Percentiles rank a stretch among this genome's conserved stretches.
Conservation (phyloP, 2,888 invertebrate species). For the Tholera decimalis region DNA sequence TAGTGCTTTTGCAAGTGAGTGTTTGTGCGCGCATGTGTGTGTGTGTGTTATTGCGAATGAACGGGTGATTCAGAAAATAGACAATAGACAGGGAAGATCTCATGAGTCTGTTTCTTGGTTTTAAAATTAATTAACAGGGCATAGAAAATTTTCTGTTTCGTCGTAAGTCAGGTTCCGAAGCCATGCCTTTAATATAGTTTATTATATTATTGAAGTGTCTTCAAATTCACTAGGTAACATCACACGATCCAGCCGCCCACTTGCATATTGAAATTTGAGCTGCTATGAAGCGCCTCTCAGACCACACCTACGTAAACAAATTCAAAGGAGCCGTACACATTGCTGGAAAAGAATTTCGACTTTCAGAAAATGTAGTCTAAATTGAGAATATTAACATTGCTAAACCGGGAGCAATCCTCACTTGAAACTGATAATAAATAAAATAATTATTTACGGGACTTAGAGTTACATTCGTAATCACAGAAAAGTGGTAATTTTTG, state of each 20-base stretch:
- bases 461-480: not conserved
- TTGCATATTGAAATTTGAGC: slow-evolving; percentile 58
- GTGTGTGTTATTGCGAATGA: too few relatives aligned
- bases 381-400: slow-evolving; percentile 23
- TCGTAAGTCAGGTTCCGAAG: too few relatives aligned
- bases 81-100: too few relatives aligned
- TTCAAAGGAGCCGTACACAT: slow-evolving; percentile 45
- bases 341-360: slow-evolving; percentile 18
- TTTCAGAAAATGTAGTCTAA: slow-evolving; percentile 19
- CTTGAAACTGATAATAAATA: not conserved
- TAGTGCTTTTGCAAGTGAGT: too few relatives aligned
- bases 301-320: slow-evolving; percentile 53
- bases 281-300: slow-evolving; percentile 22
- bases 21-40: too few relatives aligned
- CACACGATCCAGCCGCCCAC: slow-evolving; percentile 43
- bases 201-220: slow-evolving; percentile 38
- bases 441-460: not conserved
- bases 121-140: too few relatives aligned
- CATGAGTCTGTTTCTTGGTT: too few relatives aligned
- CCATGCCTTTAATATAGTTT: too few relatives aligned
- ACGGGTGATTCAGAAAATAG: too few relatives aligned
- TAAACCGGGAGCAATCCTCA: slow-evolving; percentile 1
- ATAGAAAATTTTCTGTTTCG: too few relatives aligned
- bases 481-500: not conserved
- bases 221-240: slow-evolving; percentile 45